A percentile compares a stretch with the other conserved stretches of the same genome.
These are phyloP conservation scores for Clarias platycephalus DNA, from an alignment of 2,797 vertebrate genomes.

Conservation along the genomic window DNA sequence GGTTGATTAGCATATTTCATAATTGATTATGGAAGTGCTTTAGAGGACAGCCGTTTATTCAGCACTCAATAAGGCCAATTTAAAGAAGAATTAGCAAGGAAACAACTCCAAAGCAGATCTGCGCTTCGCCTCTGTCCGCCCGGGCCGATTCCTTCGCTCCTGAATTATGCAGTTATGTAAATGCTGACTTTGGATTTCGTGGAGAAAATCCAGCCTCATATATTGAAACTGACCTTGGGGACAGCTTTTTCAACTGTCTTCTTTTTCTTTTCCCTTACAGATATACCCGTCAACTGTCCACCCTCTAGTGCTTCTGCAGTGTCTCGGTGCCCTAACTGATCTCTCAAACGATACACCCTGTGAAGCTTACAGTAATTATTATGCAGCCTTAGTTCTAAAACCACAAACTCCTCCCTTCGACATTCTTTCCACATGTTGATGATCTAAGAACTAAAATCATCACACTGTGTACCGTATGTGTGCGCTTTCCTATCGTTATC, in stretches of 20 bases:
- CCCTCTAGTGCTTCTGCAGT: background rate
- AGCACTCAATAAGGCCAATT: constrained; percentile 50
- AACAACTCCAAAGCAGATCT: constrained; percentile 48
- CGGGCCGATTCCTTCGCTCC: constrained; percentile 17
- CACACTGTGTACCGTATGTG: background rate
- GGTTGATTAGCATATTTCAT: constrained; percentile 56
- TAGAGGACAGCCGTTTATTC: constrained; percentile 51
- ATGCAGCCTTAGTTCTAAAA: background rate
- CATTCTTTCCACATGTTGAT: background rate
- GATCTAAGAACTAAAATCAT: background rate
- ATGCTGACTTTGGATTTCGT: constrained; percentile 38
- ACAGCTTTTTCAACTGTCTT: background rate
- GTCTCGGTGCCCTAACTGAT: background rate
- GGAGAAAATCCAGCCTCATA: constrained; percentile 40
- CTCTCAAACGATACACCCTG: background rate
- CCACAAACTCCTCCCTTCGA: background rate
- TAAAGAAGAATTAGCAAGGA: constrained; percentile 52
- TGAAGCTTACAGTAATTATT: background rate
- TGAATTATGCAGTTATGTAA: constrained; percentile 49
- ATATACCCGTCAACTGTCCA: constrained; percentile 6
- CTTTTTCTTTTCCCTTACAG: background rate
- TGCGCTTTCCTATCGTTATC: background rate
- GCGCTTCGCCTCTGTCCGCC: constrained; percentile 18
- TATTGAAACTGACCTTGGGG: constrained; percentile 20
- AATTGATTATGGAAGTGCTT: constrained; percentile 57